A percentile compares a stretch with the other conserved stretches of the same genome.
phyloP scores from a whole-genome alignment of 2,113 vertebrate species.

The Speoplatyrhinus poulsoni region DNA sequence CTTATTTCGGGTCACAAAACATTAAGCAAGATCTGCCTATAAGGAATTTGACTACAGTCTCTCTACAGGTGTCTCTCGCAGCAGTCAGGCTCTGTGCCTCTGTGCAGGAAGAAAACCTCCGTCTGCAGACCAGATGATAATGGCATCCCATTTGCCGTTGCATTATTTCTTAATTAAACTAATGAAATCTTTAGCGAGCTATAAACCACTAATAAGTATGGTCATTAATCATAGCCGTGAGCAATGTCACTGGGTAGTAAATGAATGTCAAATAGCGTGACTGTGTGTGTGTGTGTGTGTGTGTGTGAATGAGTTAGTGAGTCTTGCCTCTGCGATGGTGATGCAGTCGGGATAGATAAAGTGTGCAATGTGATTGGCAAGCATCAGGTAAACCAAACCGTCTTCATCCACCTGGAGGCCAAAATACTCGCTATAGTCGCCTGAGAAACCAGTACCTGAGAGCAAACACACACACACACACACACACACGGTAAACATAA shows the following conservation, averaged over 20 bases:
- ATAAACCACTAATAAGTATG: constrained; percentile 47
- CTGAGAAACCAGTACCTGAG: constrained; percentile 86
- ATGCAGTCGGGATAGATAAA: constrained; percentile 88
- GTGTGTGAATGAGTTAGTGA: neutral
- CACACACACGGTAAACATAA: neutral
- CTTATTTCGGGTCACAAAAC: no score
- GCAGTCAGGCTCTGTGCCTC: constrained; percentile 6
- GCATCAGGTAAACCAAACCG: constrained; percentile 90
- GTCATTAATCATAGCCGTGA: constrained; percentile 62
- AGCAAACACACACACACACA: constrained; percentile 27
- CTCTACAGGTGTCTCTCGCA: neutral
- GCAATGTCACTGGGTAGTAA: constrained; percentile 51
- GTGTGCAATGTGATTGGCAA: constrained; percentile 91
- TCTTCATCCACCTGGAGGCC: constrained; percentile 97
- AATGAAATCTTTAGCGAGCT: constrained; percentile 49
- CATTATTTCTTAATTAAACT: constrained; percentile 61
- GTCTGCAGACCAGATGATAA: constrained; percentile 39
- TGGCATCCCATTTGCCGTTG: constrained; percentile 47
- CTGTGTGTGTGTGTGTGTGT: constrained; percentile 15
- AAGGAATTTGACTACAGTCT: no score
- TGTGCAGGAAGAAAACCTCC: constrained; percentile 18
- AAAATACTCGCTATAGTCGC: constrained; percentile 95
- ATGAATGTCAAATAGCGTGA: constrained; percentile 42
- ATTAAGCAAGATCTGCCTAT: no score
- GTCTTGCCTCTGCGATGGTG: constrained; percentile 93